These are phyloP conservation scores for Metacarcinus magister DNA, from an alignment of 2,888 invertebrate genomes.

Conservation along the genomic window DNA sequence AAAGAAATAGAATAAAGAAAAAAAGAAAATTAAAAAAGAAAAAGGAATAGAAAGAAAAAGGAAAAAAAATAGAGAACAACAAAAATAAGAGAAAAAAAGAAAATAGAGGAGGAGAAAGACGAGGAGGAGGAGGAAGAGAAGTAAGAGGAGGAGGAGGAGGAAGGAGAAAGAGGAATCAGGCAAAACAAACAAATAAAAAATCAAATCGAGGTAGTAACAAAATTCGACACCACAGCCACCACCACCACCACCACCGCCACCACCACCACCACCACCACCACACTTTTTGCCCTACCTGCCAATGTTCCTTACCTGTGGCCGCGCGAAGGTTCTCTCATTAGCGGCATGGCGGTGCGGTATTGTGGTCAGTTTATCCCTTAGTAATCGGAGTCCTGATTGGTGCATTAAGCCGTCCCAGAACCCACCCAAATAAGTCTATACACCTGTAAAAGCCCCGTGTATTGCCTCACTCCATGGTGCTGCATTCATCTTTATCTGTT, in stretches of 20 bases:
- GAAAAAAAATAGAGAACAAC: neutral
- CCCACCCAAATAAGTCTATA: constrained; percentile 46
- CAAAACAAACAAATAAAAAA: neutral
- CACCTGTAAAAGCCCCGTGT: constrained; percentile 21
- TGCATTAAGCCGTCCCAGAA: constrained; percentile 28
- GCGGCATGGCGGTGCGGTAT: constrained; percentile 52
- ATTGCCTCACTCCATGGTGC: neutral
- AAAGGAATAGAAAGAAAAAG: neutral
- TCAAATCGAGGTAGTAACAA: neutral
- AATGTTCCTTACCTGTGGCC: neutral
- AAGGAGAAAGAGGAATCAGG: neutral
- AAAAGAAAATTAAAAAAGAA: neutral
- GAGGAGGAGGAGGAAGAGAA: neutral
- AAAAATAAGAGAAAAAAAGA: neutral
- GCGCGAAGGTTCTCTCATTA: constrained; percentile 16
- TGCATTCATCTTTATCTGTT: constrained; percentile 54
- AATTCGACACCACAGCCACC: neutral
- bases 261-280: neutral
- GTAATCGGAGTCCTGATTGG: constrained; percentile 60
- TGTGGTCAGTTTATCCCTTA: constrained; percentile 51
- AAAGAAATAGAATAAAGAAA: neutral
- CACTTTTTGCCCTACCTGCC: neutral
- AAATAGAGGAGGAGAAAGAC: neutral
- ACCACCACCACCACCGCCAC: neutral
- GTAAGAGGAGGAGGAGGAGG: neutral